Percentiles rank a stretch among this genome's conserved stretches.
Conservation (phyloP, 1,140 invertebrate genomes). For the Drosophila repletoides region DNA sequence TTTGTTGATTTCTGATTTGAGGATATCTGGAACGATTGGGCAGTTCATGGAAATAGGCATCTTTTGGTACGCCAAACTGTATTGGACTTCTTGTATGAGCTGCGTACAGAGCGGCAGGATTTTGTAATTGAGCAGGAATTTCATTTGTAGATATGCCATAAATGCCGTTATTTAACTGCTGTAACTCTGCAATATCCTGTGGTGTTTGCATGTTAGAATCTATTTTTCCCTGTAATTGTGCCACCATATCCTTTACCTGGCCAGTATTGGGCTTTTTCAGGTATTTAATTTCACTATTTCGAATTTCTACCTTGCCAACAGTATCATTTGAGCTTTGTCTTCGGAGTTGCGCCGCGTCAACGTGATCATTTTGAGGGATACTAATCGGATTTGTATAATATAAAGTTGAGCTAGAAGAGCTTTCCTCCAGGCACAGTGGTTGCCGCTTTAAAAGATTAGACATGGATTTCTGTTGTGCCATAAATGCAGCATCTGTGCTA, state of each 20-base stretch:
- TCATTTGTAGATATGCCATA: slow-evolving; percentile 20
- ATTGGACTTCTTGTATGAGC: slow-evolving; percentile 13
- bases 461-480: slow-evolving; percentile 27
- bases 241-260: slow-evolving; percentile 64
- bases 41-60: slow-evolving; percentile 85
- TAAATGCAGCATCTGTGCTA: slow-evolving; percentile 33
- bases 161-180: slow-evolving; percentile 78
- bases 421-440: slow-evolving; percentile 53
- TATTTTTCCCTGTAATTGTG: slow-evolving; percentile 83
- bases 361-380: background rate
- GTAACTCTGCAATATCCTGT: slow-evolving; percentile 67
- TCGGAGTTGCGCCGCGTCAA: slow-evolving; percentile 9
- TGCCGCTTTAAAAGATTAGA: slow-evolving; percentile 59
- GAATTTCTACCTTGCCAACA: slow-evolving; percentile 73
- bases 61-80: slow-evolving; percentile 83
- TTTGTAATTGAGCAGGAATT: slow-evolving; percentile 13
- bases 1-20: slow-evolving; percentile 2
- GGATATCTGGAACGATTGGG: slow-evolving; percentile 76
- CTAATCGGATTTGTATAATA: slow-evolving; percentile 45
- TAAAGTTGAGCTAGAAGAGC: slow-evolving; percentile 16
- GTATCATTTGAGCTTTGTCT: slow-evolving; percentile 80
- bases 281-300: slow-evolving; percentile 74
- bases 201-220: slow-evolving; percentile 31
- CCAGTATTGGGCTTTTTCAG: slow-evolving; percentile 75
- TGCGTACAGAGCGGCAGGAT: slow-evolving; percentile 44